Percentiles rank a stretch among this genome's conserved stretches.
Conservation (phyloP, 2,797 vertebrate species). For the Sebastolobus alascanus region DNA sequence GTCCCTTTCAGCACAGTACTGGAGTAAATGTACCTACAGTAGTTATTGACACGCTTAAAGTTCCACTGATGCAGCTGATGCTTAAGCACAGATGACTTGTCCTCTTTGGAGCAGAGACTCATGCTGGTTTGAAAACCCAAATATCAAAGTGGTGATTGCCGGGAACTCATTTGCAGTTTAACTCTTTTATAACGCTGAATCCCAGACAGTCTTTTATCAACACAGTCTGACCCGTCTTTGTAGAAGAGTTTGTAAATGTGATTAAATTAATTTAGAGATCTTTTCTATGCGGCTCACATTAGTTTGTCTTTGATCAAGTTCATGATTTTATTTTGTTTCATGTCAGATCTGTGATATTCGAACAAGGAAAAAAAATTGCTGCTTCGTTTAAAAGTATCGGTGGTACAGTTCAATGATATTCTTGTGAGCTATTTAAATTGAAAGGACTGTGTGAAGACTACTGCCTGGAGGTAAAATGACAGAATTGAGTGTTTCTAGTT, state of each 20-base stretch:
- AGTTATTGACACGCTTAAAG: background rate
- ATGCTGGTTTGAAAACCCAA: conserved; percentile 9
- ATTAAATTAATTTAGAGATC: conserved; percentile 11
- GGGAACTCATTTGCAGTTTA: background rate
- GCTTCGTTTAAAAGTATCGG: conserved; percentile 20
- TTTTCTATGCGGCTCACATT: conserved; percentile 9
- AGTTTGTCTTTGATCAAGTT: conserved; percentile 25
- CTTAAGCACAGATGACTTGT: background rate
- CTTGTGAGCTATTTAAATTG: conserved; percentile 41
- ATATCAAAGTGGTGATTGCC: conserved; percentile 21
- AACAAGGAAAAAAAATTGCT: background rate
- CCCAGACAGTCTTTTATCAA: background rate
- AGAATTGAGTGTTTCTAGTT: conserved; percentile 21
- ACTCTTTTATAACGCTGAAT: background rate
- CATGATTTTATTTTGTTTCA: conserved; percentile 15
- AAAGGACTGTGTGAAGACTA: conserved; percentile 23
- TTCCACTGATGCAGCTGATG: background rate
- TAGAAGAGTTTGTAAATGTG: conserved; percentile 23
- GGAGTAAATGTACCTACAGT: background rate
- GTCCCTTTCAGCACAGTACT: background rate
- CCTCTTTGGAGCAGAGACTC: conserved; percentile 4
- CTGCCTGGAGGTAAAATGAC: conserved; percentile 42
- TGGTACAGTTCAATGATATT: conserved; percentile 25
- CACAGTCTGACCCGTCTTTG: conserved; percentile 11
- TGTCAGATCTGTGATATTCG: conserved; percentile 7